Evolutionary conservation across 2,113 vertebrate species (phyloP), one percentile per base, ranked within the genome.

Genomic region (Amblyornis subalaris): DNA sequence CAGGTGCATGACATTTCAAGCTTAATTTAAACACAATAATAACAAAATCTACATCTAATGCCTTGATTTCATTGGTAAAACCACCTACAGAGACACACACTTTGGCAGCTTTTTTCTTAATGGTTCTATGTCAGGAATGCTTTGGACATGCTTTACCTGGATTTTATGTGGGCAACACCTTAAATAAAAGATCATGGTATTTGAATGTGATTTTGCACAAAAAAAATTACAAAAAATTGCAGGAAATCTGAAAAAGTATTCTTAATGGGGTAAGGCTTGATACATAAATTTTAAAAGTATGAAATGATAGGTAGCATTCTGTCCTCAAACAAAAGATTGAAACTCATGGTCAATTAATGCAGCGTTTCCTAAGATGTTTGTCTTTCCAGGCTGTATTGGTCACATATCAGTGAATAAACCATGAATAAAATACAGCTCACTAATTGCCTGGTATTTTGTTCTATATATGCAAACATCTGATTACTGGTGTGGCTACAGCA

Each of bases 181-280:
- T 96, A 93, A 96, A 95, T 96, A 95, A 93, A 94, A 95, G 85
- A 57, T 83, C 76, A 58, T 81, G 84, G 78, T 95, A 82, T 94
- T 95, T 92, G 88, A 77, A 93, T 76, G 75, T 90, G 81, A 48
- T 94, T 96, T 96, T 92, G 40, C 61, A 85, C 74, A 78, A 90
- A 94, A 94, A 81, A 87, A 90, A 57, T 10, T 1, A 20, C 51
- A 94, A 75, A 92, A 84, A 93, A 35, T 13, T 66, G 8, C 2
- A 7, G 28, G 20, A 84, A 53, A 36, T 33, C 47, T 70, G 64
- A 61, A 76, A 80, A 93, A 73, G 55, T 45, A 64, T 64, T 74
- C 81, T 66, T 85, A 73, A 74, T 81, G 77, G 40, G 8, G 23
- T 80, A 86, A 82, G 62, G 18, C 74, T 87, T 90, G 71, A 83